phyloP scores from a whole-genome alignment of 2,797 vertebrate genomes.

The Tachyglossus aculeatus region DNA sequence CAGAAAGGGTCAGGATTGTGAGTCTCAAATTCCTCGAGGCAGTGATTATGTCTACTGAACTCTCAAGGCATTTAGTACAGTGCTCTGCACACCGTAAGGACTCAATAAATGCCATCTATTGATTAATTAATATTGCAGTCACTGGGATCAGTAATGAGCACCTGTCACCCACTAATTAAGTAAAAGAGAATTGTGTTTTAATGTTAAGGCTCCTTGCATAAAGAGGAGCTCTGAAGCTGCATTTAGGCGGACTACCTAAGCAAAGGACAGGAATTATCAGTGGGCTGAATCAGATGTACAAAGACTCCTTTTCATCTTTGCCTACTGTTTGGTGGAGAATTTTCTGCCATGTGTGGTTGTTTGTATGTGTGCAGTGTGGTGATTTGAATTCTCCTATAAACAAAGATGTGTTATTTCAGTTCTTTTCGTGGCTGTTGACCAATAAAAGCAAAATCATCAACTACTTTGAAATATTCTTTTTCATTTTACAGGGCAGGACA shows the following conservation, averaged over 20 bases:
- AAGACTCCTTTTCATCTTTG: neutral
- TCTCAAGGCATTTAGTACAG: too few species aligned
- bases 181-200: neutral
- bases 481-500: neutral
- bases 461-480: neutral
- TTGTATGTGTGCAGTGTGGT: conserved; percentile 13
- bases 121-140: too few species aligned
- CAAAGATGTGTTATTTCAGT: conserved; percentile 3
- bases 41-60: too few species aligned
- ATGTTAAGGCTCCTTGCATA: neutral
- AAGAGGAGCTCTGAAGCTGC: neutral
- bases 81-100: too few species aligned
- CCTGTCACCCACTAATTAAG: rapidly evolving
- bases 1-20: too few species aligned
- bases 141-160: too few species aligned
- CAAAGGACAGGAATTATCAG: neutral
- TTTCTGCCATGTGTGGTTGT: neutral
- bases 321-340: neutral
- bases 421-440: neutral
- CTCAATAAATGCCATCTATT: too few species aligned
- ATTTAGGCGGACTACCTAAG: neutral
- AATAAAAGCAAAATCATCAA: conserved; percentile 4
- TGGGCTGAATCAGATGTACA: neutral
- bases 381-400: conserved; percentile 29
- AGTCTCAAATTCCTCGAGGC: too few species aligned